A percentile compares a stretch with the other conserved stretches of the same genome.
phyloP scores from a whole-genome alignment of 2,888 invertebrate species.

The Ophioninae sp. region DNA sequence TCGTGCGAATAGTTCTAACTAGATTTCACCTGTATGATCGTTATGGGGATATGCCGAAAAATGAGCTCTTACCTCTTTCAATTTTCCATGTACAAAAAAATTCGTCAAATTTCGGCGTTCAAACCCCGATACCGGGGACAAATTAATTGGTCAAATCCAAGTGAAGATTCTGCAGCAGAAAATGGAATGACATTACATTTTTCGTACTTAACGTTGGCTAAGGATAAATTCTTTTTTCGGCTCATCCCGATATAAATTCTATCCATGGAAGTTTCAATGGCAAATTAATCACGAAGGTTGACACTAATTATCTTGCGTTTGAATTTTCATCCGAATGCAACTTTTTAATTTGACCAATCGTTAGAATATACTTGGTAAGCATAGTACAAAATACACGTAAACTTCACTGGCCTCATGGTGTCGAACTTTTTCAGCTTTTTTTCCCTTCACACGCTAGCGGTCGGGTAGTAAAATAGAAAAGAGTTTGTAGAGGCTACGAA shows the following conservation, averaged over 20 bases:
- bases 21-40: not conserved
- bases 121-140: too few species aligned
- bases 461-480: conserved; percentile 57
- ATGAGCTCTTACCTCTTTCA: too few species aligned
- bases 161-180: too few species aligned
- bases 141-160: too few species aligned
- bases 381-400: conserved; percentile 46
- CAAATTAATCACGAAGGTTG: conserved; percentile 28
- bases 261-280: not conserved
- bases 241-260: not conserved
- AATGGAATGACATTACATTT: not conserved
- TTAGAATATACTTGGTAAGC: conserved; percentile 37
- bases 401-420: conserved; percentile 47
- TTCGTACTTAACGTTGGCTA: not conserved
- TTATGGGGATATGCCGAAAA: not conserved
- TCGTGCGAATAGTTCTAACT: conserved; percentile 47
- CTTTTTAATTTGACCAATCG: conserved; percentile 20
- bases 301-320: conserved; percentile 3
- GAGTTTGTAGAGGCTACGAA: conserved; percentile 19
- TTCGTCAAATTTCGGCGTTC: not conserved
- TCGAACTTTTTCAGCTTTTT: conserved; percentile 79
- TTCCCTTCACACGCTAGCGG: conserved; percentile 75
- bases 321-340: conserved; percentile 8
- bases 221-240: not conserved
- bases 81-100: not conserved